phyloP scores from a whole-genome alignment of 2,888 invertebrate species.

The Norana najaformis region DNA sequence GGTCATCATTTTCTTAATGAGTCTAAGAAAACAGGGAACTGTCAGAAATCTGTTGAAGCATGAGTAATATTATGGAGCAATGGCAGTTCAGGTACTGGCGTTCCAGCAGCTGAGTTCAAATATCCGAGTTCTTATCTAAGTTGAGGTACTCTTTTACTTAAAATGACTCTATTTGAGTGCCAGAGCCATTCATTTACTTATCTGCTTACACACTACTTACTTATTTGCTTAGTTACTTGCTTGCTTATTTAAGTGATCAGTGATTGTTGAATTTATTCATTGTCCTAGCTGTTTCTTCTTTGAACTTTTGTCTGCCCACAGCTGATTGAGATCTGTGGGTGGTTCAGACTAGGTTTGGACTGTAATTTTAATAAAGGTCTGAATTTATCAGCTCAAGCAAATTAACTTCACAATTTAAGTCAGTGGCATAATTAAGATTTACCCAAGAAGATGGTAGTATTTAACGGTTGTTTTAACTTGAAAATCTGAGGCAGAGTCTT shows the following conservation, averaged over 20 bases:
- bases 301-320: background rate
- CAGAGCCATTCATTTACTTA: background rate
- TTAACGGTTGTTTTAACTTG: background rate
- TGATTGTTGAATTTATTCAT: background rate
- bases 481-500: background rate
- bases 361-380: background rate
- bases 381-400: background rate
- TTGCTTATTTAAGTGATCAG: background rate
- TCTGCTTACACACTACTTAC: background rate
- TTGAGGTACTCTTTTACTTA: background rate
- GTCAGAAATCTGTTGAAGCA: background rate
- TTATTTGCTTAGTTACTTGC: background rate
- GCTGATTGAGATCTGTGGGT: background rate
- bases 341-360: too few species aligned
- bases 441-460: background rate
- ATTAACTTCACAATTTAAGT: background rate
- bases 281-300: background rate
- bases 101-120: background rate
- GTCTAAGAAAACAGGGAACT: background rate
- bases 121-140: background rate
- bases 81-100: background rate
- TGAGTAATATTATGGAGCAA: background rate
- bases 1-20: background rate
- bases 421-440: background rate
- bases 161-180: background rate